Evolutionary conservation across 2,113 vertebrate genomes (phyloP).

Genomic region (human (Homo sapiens)): GRCh38 chr21:38651501-38652000

Average conservation of each 20-base stretch:
- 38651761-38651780: not conserved
- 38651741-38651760: not conserved
- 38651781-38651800: not conserved
- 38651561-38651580: not conserved
- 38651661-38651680: fast-evolving
- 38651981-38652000: fast-evolving
- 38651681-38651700: not conserved
- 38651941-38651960: fast-evolving
- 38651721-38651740: no score
- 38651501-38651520: not conserved
- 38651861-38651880: not conserved
- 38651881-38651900: not conserved
- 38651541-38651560: not conserved
- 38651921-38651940: not conserved
- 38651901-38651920: not conserved
- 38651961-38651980: fast-evolving
- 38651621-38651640: not conserved
- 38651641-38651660: not conserved
- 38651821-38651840: fast-evolving
- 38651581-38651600: not conserved
- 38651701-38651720: not conserved
- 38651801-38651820: fast-evolving
- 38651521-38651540: not conserved
- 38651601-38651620: not conserved
- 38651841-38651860: fast-evolving